phyloP scores from a whole-genome alignment of 2,113 vertebrate genomes.

The Sitta europaea region DNA sequence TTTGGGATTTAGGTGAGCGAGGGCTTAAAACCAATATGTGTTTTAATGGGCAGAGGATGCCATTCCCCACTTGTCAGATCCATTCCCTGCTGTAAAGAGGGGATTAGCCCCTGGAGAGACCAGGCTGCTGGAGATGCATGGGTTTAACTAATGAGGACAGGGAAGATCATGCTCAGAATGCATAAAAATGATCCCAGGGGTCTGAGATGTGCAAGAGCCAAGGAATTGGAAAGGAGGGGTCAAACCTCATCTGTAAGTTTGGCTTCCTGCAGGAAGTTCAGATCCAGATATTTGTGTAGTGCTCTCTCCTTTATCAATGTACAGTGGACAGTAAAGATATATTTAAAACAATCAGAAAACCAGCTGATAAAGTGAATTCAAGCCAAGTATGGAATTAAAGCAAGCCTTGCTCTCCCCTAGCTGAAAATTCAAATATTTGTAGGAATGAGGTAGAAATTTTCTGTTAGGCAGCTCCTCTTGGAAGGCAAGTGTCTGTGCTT shows the following conservation, averaged over 20 bases:
- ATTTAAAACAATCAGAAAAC: not conserved
- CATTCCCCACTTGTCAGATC: not conserved
- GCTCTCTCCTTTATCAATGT: fast-evolving
- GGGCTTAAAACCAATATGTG: not conserved
- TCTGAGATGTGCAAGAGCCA: not conserved
- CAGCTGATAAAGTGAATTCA: not conserved
- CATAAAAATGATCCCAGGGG: not conserved
- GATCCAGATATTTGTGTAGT: not conserved
- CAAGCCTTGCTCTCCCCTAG: not conserved
- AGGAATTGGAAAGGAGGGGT: not conserved
- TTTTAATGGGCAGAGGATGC: not conserved
- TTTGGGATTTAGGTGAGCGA: not conserved
- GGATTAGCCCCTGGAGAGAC: not conserved
- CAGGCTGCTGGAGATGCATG: not conserved
- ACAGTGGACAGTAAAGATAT: not conserved
- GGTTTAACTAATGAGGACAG: not conserved
- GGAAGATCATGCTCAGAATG: not conserved
- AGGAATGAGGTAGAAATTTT: not conserved
- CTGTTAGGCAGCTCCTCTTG: not conserved
- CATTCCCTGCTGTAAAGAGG: not conserved
- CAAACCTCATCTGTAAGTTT: not conserved
- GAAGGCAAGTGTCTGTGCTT: not conserved
- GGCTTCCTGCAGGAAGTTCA: not conserved
- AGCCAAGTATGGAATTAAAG: not conserved
- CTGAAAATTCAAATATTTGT: not conserved